Evolutionary conservation across 2,888 invertebrate genomes (phyloP).

Genomic region (Agrilus cyanescens): DNA sequence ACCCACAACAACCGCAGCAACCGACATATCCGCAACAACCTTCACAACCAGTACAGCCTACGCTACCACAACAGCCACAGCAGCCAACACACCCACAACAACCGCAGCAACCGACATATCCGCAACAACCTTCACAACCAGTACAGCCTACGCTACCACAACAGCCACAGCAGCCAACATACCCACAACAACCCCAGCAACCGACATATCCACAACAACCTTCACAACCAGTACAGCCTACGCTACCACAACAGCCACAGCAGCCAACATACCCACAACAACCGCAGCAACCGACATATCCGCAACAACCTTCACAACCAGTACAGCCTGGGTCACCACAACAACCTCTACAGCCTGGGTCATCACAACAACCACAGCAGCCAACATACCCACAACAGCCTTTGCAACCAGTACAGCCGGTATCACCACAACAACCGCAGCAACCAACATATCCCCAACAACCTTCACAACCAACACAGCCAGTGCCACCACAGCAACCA

Average conservation of each 20-base stretch:
- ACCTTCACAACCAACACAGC: slow-evolving; percentile 4
- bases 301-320: slow-evolving; percentile 18
- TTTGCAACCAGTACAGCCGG: slow-evolving; percentile 11
- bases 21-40: slow-evolving; percentile 6
- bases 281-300: slow-evolving; percentile 14
- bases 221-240: slow-evolving; percentile 7
- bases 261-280: slow-evolving; percentile 14
- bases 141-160: slow-evolving; percentile 30
- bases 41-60: slow-evolving; percentile 7
- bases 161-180: slow-evolving; percentile 15
- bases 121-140: slow-evolving; percentile 13
- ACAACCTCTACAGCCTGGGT: slow-evolving; percentile 19
- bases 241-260: slow-evolving; percentile 12
- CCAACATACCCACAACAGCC: slow-evolving; percentile 21
- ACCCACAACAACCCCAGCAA: slow-evolving; percentile 17
- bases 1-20: slow-evolving; percentile 10
- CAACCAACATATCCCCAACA: slow-evolving; percentile 6
- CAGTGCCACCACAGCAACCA: slow-evolving; percentile 10
- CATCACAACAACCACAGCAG: slow-evolving; percentile 16
- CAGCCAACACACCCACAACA: slow-evolving; percentile 2
- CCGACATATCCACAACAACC: slow-evolving; percentile 21
- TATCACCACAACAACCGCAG: slow-evolving; percentile 19
- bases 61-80: slow-evolving; percentile 19
- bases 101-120: slow-evolving; percentile 4
- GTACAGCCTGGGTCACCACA: slow-evolving; percentile 31